Evolutionary conservation across 2,113 vertebrate genomes (phyloP), one percentile per base, ranked within the genome.

Genomic region (Labeo rohita): DNA sequence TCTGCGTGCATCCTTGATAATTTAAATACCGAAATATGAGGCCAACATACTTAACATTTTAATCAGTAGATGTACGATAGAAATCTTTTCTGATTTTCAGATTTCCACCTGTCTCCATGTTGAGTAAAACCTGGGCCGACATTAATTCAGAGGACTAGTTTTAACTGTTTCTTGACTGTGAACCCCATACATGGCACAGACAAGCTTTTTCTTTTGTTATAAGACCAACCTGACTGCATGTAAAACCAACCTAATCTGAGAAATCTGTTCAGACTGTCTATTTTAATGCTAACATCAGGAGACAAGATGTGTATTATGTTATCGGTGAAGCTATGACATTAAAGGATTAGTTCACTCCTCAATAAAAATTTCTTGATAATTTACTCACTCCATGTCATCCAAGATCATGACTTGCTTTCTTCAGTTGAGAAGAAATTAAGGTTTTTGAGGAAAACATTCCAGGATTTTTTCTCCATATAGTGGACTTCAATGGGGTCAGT

Each of bases 1-100:
- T 74, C 59, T 63, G 45, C 47, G 49, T 84, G 66, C 84, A 72
- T 85, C 76, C 75, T 54, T 65, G 49, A 54, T 77, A 23, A 34
- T 52, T 10, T 54, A 54, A 54, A 77, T 23, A 34, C 7, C 73
- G 10, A 52, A 77, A 16, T 52, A 4, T 11, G 8, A 45, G 4
- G 3, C 5, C 16, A 72, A 11, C 1, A 1, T 18, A 1, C 8
- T 36, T 72, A 15, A 70, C 68, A 21, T 72, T 39, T 39, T 39
- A 8, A 13, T 59, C 28, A 43, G 50, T 43, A 59, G 2, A 39
- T 39, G 10, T 34, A 21, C 18, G 34, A 59, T 78, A 47, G n/a
- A 3, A 63, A 80, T 80, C 21, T 80, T 54, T 34, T 77, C 49
- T 54, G 50, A 21, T 5, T n/a, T n/a, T n/a, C n/a, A 18, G 49